Base-by-base conservation (phyloP, 2,888 invertebrate species). In the Drosophila paramelanica region DNA sequence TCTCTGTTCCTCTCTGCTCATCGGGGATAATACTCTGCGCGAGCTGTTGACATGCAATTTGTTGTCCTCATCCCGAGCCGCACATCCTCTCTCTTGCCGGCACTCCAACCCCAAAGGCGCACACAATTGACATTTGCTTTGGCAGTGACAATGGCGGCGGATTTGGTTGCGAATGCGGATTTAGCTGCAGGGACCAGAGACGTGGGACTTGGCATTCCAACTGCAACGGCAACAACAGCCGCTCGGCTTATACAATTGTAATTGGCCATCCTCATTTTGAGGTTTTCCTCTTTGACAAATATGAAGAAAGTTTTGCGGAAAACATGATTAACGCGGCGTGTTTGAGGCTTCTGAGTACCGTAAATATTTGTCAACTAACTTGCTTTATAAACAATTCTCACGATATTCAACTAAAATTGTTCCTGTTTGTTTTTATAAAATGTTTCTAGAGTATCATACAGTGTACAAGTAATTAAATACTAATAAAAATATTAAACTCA, bases 31-130 rank as follows among this genome's bases (percentile, higher is more conserved):
- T 84, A 69, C 85, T 53, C 66, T 47, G 58, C 59, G 47, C 64
- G 52, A 77, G 88, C 70, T 85, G 88, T 85, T 85, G 84, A 85
- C 84, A 89, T 89, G 76, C 88, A 85, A 88, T 89, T 89, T 88
- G 83, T 81, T 65, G 65, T 62, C 38, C 73, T 71, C 58, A 42
- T 55, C 77, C 53, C 51, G 46, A 72, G 46, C 50, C 67, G 38
- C 62, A 43, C 45, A 73, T 71, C 66, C 76, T 50, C 69, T 20
- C 41, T 43, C 38, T 33, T 46, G n/a, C 38, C 27, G 38, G 33
- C 61, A 39, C 53, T 57, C 64, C 64, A 47, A 75, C 47, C 64
- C 56, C 58, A 46, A 62, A 73, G 74, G 50, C 50, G 62, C 64
- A 57, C 66, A 83, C 89, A 83, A 88, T 84, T 88, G 89, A 68